Percentiles rank a stretch among this genome's conserved stretches.
Evolutionary conservation across 2,888 invertebrate genomes (phyloP).

Genomic region (Rhagonycha fulva): DNA sequence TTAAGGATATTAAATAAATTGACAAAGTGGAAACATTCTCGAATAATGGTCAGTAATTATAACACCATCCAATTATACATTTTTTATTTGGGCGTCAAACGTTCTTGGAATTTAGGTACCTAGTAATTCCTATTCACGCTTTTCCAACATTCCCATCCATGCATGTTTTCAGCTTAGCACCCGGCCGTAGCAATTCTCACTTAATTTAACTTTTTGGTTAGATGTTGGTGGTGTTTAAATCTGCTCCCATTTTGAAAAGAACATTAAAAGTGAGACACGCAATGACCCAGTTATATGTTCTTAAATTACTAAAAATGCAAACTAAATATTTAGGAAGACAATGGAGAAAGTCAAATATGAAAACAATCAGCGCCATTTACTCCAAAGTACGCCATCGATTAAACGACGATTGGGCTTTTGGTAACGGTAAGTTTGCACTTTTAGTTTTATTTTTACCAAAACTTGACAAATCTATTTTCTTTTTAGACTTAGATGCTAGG

Average conservation of each 20-base stretch:
- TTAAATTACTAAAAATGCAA: constrained; percentile 99
- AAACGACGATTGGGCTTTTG: constrained; percentile 99
- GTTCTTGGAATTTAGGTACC: not conserved
- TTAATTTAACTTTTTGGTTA: constrained; percentile 36
- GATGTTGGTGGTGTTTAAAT: constrained; percentile 99
- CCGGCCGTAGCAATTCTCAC: not conserved
- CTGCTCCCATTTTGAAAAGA: constrained; percentile 96
- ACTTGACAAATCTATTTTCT: not conserved
- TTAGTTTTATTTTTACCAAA: not conserved
- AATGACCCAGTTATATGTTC: constrained; percentile 96
- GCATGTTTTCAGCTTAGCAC: not conserved
- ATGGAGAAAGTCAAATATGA: constrained; percentile 99
- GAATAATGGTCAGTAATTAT: constrained; percentile 73
- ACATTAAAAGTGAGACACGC: constrained; percentile 94
- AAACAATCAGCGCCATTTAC: constrained; percentile 98
- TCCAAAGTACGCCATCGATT: constrained; percentile 94
- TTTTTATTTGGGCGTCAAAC: not conserved
- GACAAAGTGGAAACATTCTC: constrained; percentile 99
- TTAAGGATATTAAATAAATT: constrained; percentile 95
- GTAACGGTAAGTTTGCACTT: constrained; percentile 70
- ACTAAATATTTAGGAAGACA: constrained; percentile 98
- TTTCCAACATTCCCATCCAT: not conserved
- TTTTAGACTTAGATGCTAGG: constrained; percentile 86
- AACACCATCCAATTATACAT: not conserved
- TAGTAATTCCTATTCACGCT: not conserved